Percentiles rank a stretch among this genome's conserved stretches.
Evolutionary conservation across 2,113 vertebrate species (phyloP).

Genomic region (Campylorhamphus procurvoides): DNA sequence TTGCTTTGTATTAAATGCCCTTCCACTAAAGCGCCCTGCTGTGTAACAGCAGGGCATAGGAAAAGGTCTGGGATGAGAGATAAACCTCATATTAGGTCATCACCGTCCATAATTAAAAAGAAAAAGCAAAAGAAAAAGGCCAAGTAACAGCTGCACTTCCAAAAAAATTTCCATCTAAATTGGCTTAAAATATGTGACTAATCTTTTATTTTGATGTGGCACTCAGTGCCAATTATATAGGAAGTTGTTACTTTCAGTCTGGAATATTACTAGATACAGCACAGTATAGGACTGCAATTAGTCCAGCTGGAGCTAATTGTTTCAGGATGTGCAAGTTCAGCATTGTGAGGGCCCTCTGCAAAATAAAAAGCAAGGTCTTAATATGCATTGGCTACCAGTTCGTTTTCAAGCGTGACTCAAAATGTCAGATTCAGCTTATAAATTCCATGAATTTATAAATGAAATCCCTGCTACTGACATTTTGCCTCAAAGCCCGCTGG

Average conservation of each 20-base stretch:
- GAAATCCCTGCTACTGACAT: neutral
- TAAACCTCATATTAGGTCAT: neutral
- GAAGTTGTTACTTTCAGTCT: neutral
- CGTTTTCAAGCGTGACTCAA: neutral
- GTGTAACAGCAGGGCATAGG: neutral
- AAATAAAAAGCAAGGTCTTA: neutral
- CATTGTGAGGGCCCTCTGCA: neutral
- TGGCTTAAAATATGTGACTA: neutral
- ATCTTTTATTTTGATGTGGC: neutral
- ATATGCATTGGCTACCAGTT: neutral
- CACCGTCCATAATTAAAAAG: neutral
- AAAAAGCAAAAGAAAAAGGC: neutral
- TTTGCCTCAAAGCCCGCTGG: neutral
- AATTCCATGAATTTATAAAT: neutral
- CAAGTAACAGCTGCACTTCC: neutral
- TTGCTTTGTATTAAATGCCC: neutral
- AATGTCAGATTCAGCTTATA: neutral
- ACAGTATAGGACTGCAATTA: neutral
- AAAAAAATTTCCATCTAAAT: neutral
- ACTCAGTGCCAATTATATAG: neutral
- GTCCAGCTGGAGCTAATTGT: neutral
- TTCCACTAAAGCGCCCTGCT: neutral
- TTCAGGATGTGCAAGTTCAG: neutral
- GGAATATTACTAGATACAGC: neutral
- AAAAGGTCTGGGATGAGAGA: neutral